phyloP scores from a whole-genome alignment of 2,888 invertebrate genomes.

The Hirtodrosophila confusa region DNA sequence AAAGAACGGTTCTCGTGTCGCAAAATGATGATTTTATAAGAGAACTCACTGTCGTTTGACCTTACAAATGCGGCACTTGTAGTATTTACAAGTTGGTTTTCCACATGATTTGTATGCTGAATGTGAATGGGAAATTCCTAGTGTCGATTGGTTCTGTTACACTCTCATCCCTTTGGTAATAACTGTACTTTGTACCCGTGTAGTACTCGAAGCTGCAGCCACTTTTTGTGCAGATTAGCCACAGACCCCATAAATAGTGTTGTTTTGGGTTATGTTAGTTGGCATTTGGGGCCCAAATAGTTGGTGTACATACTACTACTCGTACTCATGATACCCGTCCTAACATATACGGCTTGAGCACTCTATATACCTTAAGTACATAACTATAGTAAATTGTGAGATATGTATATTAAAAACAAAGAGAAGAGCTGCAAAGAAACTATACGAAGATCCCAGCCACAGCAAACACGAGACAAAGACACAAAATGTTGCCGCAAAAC shows the following conservation, averaged over 20 bases:
- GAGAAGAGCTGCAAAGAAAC: slow-evolving; percentile 12
- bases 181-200: too few relatives aligned
- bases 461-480: slow-evolving; percentile 37
- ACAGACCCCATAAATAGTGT: background rate
- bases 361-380: slow-evolving; percentile 29
- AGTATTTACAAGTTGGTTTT: too few relatives aligned
- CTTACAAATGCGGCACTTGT: too few relatives aligned
- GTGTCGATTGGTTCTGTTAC: too few relatives aligned
- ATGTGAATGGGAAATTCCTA: too few relatives aligned
- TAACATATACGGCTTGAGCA: slow-evolving; percentile 31
- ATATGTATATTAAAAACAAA: slow-evolving; percentile 5
- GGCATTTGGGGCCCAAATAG: slow-evolving; percentile 11
- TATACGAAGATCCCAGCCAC: slow-evolving; percentile 56
- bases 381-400: slow-evolving; percentile 1
- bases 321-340: slow-evolving; percentile 40
- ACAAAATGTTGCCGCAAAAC: slow-evolving; percentile 52
- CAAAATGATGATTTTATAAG: too few relatives aligned
- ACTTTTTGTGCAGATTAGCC: background rate
- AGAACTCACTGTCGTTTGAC: too few relatives aligned
- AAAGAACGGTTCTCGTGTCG: background rate
- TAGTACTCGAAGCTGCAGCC: too few relatives aligned
- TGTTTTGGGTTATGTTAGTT: too few relatives aligned
- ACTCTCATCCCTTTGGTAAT: too few relatives aligned
- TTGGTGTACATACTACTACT: slow-evolving; percentile 26
- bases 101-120: too few relatives aligned